A percentile compares a stretch with the other conserved stretches of the same genome.
Conservation (phyloP, 2,797 vertebrate species). For the Danio tinwini region DNA sequence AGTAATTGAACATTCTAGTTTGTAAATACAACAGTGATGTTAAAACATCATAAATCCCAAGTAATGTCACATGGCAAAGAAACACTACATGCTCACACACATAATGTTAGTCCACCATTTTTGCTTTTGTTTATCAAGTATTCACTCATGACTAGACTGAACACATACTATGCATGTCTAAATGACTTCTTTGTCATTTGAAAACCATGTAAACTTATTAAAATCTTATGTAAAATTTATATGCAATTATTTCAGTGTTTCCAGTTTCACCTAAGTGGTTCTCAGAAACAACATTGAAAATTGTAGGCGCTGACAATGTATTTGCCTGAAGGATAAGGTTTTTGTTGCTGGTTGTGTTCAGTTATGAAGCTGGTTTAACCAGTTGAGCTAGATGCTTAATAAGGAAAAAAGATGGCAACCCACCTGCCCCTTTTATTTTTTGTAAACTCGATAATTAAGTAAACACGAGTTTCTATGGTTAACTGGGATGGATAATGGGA, state of each 20-base stretch:
- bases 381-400: neutral
- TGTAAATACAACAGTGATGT: too few species aligned
- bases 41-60: too few species aligned
- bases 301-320: neutral
- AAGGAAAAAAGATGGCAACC: neutral
- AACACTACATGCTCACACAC: too few species aligned
- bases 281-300: neutral
- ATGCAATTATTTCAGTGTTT: neutral
- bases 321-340: neutral
- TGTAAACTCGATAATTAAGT: neutral
- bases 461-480: slow-evolving; percentile 8
- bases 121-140: too few species aligned
- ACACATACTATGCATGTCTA: too few species aligned
- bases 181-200: too few species aligned
- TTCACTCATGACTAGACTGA: too few species aligned
- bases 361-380: slow-evolving; percentile 17
- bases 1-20: too few species aligned
- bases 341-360: neutral
- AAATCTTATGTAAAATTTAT: too few species aligned
- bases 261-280: neutral
- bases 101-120: too few species aligned
- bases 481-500: neutral
- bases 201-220: too few species aligned
- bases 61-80: too few species aligned
- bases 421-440: neutral